Conservation (phyloP, 2,797 vertebrate species). For the Coreius guichenoti region DNA sequence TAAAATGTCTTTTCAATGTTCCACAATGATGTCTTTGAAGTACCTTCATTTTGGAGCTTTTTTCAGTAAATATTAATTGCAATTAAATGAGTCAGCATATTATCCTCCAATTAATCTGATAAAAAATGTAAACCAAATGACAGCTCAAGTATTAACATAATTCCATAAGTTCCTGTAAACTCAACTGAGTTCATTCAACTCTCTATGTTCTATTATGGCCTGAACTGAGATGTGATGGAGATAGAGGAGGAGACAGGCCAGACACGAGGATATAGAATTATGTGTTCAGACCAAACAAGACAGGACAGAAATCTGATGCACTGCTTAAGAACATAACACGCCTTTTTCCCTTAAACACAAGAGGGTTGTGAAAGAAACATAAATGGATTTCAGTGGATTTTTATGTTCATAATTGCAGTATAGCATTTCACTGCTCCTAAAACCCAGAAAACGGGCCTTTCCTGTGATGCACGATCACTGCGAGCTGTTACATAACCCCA, state of each 20-base stretch:
- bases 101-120: background rate
- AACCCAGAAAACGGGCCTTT: constrained; percentile 6
- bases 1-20: background rate
- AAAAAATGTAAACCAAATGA: background rate
- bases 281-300: constrained; percentile 12
- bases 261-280: constrained; percentile 38
- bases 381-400: constrained; percentile 26
- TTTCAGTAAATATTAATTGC: background rate
- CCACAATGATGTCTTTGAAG: background rate
- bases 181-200: background rate
- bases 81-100: background rate
- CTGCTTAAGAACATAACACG: constrained; percentile 21
- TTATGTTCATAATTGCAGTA: constrained; percentile 2
- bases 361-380: background rate
- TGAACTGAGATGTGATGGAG: background rate
- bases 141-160: background rate
- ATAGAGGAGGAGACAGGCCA: constrained; percentile 1
- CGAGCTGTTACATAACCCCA: background rate
- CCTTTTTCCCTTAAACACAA: constrained; percentile 4
- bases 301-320: constrained; percentile 23
- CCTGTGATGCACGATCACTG: background rate
- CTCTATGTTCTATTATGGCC: background rate
- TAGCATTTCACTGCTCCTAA: background rate
- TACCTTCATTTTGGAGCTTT: background rate
- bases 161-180: background rate